Percentiles rank a stretch among this genome's conserved stretches.
Conservation (phyloP, 2,888 invertebrate genomes). For the Magallana nippona region DNA sequence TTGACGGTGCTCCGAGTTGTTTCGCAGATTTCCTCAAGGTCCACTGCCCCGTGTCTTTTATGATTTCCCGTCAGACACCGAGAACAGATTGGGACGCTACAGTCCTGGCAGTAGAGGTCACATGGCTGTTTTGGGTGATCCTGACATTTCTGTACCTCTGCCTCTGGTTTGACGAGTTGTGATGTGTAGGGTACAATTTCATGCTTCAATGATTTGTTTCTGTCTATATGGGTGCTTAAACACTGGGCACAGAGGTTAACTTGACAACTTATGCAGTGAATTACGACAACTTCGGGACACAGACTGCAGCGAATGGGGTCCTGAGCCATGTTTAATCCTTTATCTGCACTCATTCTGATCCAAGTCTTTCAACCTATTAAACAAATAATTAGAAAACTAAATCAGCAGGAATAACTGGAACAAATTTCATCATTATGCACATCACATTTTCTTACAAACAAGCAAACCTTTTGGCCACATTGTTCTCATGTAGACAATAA, state of each 20-base stretch:
- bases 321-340: neutral
- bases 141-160: neutral
- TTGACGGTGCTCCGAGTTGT: neutral
- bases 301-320: neutral
- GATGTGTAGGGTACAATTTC: neutral
- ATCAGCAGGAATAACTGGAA: too few species aligned
- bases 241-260: neutral
- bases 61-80: constrained; percentile 8
- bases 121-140: constrained; percentile 28
- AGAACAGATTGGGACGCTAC: neutral
- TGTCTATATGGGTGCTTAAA: neutral
- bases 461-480: too few species aligned
- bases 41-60: neutral
- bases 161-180: neutral
- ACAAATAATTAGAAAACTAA: too few species aligned
- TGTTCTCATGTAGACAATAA: too few species aligned
- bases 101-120: constrained; percentile 24
- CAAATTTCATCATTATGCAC: too few species aligned
- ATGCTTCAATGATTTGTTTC: neutral
- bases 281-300: neutral
- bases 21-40: neutral
- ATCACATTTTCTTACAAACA: too few species aligned
- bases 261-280: neutral
- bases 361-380: too few species aligned
- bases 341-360: too few species aligned